Base-by-base conservation (phyloP, 2,797 vertebrate species). In the Mus spretus region DNA sequence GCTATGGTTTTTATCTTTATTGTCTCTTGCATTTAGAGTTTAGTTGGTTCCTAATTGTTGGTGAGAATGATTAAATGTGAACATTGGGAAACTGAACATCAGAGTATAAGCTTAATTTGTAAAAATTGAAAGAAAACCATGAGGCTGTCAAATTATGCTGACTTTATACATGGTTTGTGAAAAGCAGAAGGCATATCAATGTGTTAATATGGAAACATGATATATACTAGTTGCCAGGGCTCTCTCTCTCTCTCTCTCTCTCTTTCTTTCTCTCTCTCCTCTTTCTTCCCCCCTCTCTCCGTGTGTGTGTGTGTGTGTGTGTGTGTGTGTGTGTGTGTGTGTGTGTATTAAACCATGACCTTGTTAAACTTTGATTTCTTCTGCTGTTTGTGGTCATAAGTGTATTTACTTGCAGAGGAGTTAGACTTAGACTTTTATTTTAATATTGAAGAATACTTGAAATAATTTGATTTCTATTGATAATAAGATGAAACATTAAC, bases 361-460 rank as follows among this genome's bases (percentile, higher is more conserved):
- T 74, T 93, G 31, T 78, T 40, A 78, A 55, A 82, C 3, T 80
- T 94, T 90, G 74, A 59, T 92, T 95, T 93, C 8, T 93, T 79
- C 44, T 61, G 2, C 31, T 84, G 13, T 26, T 72, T 85, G 28
- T 90, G 91, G 17, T 40, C n/a, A 59, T 90, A 34, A 8, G 80
- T 61, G 17, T 44, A n/a, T 78, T 93, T 47, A 79, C 11, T 95
- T 91, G 0, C 37, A 70, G 22, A 90, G 26, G 47, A 40, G 5
- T 34, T 89, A 12, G 75, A 19, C n/a, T 94, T 40, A n/a, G 34
- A 24, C 55, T 92, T 79, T 92, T 79, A 67, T 95, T 96, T 91
- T 79, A 84, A 88, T 94, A 96, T 94, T 86, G 40, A 89, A 95
- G 92, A 82, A 20, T 72, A 53, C 9, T 94, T 88, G 55, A 93